Evolutionary conservation across 2,888 invertebrate species (phyloP), one percentile per base, ranked within the genome.

Genomic region (Brachylomia viminalis): DNA sequence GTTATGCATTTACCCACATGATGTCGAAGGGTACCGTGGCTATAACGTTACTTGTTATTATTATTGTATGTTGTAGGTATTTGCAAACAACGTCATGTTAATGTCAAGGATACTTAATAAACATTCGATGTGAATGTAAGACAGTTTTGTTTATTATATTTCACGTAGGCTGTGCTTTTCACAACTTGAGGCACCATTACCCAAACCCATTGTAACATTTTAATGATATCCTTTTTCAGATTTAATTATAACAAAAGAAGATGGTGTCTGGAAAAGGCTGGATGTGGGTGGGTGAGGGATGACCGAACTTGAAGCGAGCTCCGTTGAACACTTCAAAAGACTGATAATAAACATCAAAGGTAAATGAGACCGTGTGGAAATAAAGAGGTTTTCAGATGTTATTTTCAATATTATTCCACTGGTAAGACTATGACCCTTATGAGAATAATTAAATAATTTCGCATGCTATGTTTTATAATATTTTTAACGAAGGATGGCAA

Each of bases 191-290:
- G 62, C 7, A 49, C 17, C 47, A 30, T 80, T 20, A 6, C 11
- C 20, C 3, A 38, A 70, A 61, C 20, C 20, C n/a, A 30, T 27
- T 72, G 56, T 72, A n/a, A n/a, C 47, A 80, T 80, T 77, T 72
- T 62, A 77, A 72, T 49, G 62, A 64, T 23, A 71, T 62, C 20
- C 52, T 58, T 68, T 75, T 67, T 70, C 15, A 62, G 27, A 52
- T 67, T 38, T 23, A 42, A 82, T 45, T 45, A 62, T 58, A 67
- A 49, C 78, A 82, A 79, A 79, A 62, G 54, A 75, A 62, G 23
- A n/a, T 27, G 23, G 4, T 30, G 49, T 49, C 54, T 66, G 47
- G 13, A 47, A 59, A 45, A 27, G 47, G 49, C 54, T 81, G 52
- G 42, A 81, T 81, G 76, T 66, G 59, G 65, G 65, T 54, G 30